Evolutionary conservation across 53 echinoderm and acorn worm genomes (phyloP).

Genomic region (Arbacia lixula): DNA sequence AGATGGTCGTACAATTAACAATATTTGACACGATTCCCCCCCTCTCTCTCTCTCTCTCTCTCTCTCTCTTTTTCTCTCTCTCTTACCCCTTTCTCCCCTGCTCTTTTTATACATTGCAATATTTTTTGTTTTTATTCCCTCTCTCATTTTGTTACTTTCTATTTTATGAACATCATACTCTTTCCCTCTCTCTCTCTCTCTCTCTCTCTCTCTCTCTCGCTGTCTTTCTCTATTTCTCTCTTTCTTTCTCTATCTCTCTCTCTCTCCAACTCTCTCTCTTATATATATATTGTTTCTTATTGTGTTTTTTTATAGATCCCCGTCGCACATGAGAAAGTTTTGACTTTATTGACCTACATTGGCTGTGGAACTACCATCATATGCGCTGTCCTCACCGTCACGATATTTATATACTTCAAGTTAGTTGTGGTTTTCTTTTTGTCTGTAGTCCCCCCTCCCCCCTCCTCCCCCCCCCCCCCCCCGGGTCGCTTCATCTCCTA

Average conservation of each 20-base stretch:
- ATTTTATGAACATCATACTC: neutral
- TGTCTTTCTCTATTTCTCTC: neutral
- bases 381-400: constrained; percentile 45
- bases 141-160: neutral
- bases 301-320: constrained; percentile 1
- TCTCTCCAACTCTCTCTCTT: too few relatives aligned
- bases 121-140: neutral
- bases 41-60: neutral
- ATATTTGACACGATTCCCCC: neutral
- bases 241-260: too few relatives aligned
- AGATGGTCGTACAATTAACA: neutral
- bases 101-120: neutral
- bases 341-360: constrained; percentile 24
- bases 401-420: constrained; percentile 38
- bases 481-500: too few relatives aligned
- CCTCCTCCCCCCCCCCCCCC: too few relatives aligned
- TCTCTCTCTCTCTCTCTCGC: neutral
- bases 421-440: too few relatives aligned
- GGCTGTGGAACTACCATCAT: constrained; percentile 49
- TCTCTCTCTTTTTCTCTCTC: neutral
- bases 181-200: neutral
- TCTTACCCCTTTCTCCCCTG: neutral
- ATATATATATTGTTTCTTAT: neutral
- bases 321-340: constrained; percentile 26
- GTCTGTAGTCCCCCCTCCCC: too few relatives aligned